Conservation (phyloP, 2,797 vertebrate species). For the Aplochiton taeniatus region DNA sequence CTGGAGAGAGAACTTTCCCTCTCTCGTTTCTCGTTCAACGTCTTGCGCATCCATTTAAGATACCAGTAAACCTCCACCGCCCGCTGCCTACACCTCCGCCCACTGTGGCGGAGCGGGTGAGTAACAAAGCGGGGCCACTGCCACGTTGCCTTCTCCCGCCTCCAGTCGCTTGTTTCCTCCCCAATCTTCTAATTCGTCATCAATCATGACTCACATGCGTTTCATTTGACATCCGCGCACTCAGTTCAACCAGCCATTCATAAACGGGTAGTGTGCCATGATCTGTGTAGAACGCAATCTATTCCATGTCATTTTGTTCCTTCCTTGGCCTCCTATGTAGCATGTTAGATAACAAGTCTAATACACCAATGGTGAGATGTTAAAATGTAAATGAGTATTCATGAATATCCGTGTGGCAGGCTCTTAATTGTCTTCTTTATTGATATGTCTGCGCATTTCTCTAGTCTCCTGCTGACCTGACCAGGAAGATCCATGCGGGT, state of each 20-base stretch:
- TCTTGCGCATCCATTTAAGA: conserved; percentile 2
- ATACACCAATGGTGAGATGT: background rate
- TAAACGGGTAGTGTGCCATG: conserved; percentile 1
- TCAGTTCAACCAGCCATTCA: conserved; percentile 28
- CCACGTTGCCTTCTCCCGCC: conserved; percentile 48
- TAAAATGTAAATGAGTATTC: background rate
- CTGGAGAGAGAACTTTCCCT: background rate
- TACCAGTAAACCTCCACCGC: conserved; percentile 27
- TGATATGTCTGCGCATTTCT: conserved; percentile 13
- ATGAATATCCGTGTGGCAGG: background rate
- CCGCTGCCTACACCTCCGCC: conserved; percentile 32
- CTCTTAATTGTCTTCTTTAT: background rate
- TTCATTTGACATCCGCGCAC: conserved; percentile 53
- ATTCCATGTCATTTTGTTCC: background rate
- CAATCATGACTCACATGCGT: conserved; percentile 47
- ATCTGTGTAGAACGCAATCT: conserved; percentile 15
- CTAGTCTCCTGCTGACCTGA: conserved; percentile 91
- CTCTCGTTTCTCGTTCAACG: background rate
- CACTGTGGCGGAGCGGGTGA: conserved; percentile 44
- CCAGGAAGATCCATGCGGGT: conserved; percentile 91
- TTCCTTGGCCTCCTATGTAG: background rate
- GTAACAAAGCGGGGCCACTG: conserved; percentile 47
- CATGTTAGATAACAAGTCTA: background rate
- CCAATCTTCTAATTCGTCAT: conserved; percentile 63
- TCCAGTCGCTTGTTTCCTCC: conserved; percentile 53